Base-by-base conservation (phyloP, 2,113 vertebrate species). In the Carlito syrichta region DNA sequence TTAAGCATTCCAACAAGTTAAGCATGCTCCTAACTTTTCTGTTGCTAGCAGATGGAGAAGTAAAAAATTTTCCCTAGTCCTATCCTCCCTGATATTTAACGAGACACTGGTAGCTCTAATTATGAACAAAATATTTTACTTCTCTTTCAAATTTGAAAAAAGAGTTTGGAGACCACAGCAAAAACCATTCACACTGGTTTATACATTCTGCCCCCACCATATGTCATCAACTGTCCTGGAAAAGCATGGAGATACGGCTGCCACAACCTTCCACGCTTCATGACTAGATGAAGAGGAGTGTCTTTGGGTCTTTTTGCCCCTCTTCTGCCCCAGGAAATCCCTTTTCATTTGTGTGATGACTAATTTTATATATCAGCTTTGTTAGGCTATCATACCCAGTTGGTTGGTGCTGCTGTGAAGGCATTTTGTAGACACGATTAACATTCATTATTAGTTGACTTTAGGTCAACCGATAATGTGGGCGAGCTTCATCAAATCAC, bases 111-210 rank as follows among this genome's bases (percentile, higher is more conserved):
- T 17, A 62, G 8, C 6, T 82, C n/a, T 60, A 76, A 38, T 54
- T 52, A 91, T 35, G 20, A 94, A 58, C 10, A 76, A 93, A 77
- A 66, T 48, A 1, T n/a, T 30, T 56, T 38, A 45, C 27, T 95
- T 89, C 89, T 86, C 73, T 94, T 94, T 69, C 38, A 76, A 88
- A 9, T 93, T 74, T 88, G 58, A 43, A 71, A 43, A 23, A 66
- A n/a, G n/a, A 68, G 40, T 83, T 32, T 91, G 19, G 17, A 71
- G 32, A 84, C 3, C 30, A 50, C 9, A 48, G 81, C 2, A 56
- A 52, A 97, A 62, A 63, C 56, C 38, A 0, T 54, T 83, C 22
- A 30, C 27, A 32, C 17, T 85, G 32, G 63, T 25, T 95, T 63
- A 9, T 35, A 23, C 19, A 4, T 77, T 54, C 30, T 63, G 23